These are phyloP conservation scores for Leptoteleia sp. DNA, from an alignment of 1,140 invertebrate species.

Conservation along the genomic window DNA sequence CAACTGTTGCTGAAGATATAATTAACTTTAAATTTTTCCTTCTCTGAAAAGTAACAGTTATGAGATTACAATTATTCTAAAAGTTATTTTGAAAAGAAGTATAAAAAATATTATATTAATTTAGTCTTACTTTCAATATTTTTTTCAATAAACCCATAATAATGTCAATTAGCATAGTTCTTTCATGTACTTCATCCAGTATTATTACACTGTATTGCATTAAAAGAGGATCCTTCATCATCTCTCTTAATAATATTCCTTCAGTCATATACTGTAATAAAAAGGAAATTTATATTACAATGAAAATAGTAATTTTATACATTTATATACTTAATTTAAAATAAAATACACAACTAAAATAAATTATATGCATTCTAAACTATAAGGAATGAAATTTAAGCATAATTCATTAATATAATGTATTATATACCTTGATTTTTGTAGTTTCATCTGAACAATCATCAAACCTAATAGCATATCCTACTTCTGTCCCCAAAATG, in stretches of 20 bases:
- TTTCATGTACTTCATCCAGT: constrained; percentile 98
- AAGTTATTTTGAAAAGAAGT: no score
- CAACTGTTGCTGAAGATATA: constrained; percentile 96
- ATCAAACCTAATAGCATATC: constrained; percentile 96
- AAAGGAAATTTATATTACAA: constrained; percentile 13
- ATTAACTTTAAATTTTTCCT: constrained; percentile 91
- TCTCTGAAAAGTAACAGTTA: constrained; percentile 87
- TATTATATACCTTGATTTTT: constrained; percentile 92
- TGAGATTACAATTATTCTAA: no score
- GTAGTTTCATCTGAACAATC: constrained; percentile 87
- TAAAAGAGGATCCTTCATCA: constrained; percentile 96
- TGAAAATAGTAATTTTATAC: no score
- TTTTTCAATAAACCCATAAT: constrained; percentile 97
- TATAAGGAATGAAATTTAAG: no score
- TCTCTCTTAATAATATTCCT: constrained; percentile 95
- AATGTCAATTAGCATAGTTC: constrained; percentile 95
- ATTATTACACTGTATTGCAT: constrained; percentile 94
- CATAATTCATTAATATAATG: no score
- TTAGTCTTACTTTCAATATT: constrained; percentile 86
- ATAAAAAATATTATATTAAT: no score
- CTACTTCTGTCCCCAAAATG: constrained; percentile 90
- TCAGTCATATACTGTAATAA: constrained; percentile 94
- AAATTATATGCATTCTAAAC: no score
- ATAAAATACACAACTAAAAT: no score
- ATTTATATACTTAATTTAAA: no score